Evolutionary conservation across 1,140 invertebrate species (phyloP), one percentile per base, ranked within the genome.

Genomic region (Kradibia gibbosae): DNA sequence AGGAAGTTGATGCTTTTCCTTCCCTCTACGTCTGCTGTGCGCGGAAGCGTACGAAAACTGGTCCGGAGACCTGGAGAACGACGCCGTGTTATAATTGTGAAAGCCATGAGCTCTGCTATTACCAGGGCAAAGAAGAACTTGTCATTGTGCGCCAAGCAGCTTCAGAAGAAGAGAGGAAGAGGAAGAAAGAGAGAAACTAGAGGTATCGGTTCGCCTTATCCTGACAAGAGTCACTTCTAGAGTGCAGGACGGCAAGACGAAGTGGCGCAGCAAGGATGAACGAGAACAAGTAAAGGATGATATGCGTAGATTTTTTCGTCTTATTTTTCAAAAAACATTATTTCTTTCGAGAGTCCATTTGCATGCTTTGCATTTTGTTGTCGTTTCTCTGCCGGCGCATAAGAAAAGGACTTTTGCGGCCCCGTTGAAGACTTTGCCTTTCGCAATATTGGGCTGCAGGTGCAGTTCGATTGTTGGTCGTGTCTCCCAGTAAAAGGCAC

Each of bases 291-390:
- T 5, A 67, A 42, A 57, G 25, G 48, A 39, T 39, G 55, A 60
- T 55, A 60, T 25, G 55, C 62, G 74, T 62, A 76, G 55, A 45
- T 76, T 76, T 76, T 36, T 76, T n/a, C n/a, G n/a, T n/a, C n/a
- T n/a, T n/a, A n/a, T n/a, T n/a, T n/a, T n/a, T n/a, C n/a, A n/a
- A n/a, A n/a, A n/a, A n/a, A n/a, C n/a, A n/a, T n/a, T n/a, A 76
- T 55, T 76, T 76, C 62, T 39, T 76, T 76, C 45, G 55, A 62
- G 62, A 28, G 25, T 13, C 1, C 20, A 62, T 76, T 76, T 76
- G 55, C 55, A 76, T 76, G 62, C 28, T 62, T 11, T n/a, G 73
- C 55, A 57, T 7, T 39, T 72, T 65, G 45, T 72, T 72, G 70
- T 13, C 15, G 36, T 70, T 70, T 70, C 20, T 31, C 39, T 28